A percentile compares a stretch with the other conserved stretches of the same genome.
Conservation (phyloP, 2,113 vertebrate genomes). For the Bufo bufo region DNA sequence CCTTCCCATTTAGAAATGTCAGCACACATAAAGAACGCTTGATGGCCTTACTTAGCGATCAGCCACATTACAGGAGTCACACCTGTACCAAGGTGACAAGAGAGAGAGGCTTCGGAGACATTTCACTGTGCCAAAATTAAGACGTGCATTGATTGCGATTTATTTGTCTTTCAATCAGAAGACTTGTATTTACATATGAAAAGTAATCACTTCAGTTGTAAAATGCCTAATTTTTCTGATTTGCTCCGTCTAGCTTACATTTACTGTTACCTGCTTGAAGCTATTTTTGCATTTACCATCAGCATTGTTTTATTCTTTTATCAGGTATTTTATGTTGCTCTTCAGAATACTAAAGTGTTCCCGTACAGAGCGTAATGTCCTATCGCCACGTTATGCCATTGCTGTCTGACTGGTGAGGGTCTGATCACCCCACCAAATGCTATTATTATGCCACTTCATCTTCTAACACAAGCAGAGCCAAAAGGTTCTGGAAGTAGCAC, state of each 20-base stretch:
- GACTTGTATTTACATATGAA: constrained; percentile 37
- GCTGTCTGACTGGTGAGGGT: background rate
- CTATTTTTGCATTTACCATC: background rate
- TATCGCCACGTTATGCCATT: background rate
- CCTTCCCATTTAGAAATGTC: constrained; percentile 5
- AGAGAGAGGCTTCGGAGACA: background rate
- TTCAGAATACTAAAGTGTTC: background rate
- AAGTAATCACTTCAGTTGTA: constrained; percentile 34
- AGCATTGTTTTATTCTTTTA: background rate
- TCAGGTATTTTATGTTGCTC: background rate
- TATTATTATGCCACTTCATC: background rate
- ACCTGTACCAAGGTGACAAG: constrained; percentile 20
- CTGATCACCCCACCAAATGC: background rate
- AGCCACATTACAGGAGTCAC: background rate
- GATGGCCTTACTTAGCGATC: background rate
- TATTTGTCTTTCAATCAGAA: background rate
- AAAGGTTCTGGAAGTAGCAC: background rate
- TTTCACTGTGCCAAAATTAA: background rate
- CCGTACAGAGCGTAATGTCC: background rate
- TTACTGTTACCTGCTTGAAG: background rate
- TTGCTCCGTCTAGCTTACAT: background rate
- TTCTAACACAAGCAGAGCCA: background rate
- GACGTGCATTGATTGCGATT: background rate
- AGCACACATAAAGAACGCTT: background rate
- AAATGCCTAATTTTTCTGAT: constrained; percentile 28